Base-by-base conservation (phyloP, 2,113 vertebrate genomes). In the Pseudopodoces humilis region DNA sequence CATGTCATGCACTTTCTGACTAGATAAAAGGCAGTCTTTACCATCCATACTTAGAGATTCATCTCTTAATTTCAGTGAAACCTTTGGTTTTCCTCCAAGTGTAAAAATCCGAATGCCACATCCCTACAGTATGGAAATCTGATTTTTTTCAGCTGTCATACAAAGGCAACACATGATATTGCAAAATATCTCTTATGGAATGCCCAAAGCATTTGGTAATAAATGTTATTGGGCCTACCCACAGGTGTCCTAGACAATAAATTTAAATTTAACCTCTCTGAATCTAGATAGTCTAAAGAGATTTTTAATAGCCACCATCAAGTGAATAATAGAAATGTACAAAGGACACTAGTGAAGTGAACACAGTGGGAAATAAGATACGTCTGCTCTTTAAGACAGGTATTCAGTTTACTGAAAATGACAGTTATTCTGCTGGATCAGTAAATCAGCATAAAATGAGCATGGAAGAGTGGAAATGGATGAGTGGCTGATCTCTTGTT, bases 381-480 rank as follows among this genome's bases (percentile, higher is more conserved):
- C 18, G 22, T 67, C 74, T 89, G 37, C 55, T 95, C 46, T 76
- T 69, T 47, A 83, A 85, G n/a, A 46, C 37, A 78, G 86, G 41
- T 62, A 65, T 92, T 80, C 3, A 2, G 46, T 84, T 97, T 89
- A 79, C 91, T 91, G 49, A 76, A 95, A 95, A 76, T 76, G 58
- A 65, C 67, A 94, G 62, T 83, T 95, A 83, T 69, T 86, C 52
- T 37, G 35, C 67, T 87, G 59, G 46, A 76, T 91, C 78, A 59
- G 91, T 62, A 95, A 87, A 94, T 85, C 94, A 76, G 78, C 79
- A 50, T 65, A 89, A 95, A 95, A 78, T 65, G 67, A 83, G 49
- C 41, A 47, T 37, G 47, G 49, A 72, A 84, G 55, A 95, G 69
- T 65, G 14, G 81, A 72, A 96, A 83, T 62, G 39, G 63, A 87